Base-by-base conservation (phyloP, 2,113 vertebrate genomes). In the Daphoenositta chrysoptera region DNA sequence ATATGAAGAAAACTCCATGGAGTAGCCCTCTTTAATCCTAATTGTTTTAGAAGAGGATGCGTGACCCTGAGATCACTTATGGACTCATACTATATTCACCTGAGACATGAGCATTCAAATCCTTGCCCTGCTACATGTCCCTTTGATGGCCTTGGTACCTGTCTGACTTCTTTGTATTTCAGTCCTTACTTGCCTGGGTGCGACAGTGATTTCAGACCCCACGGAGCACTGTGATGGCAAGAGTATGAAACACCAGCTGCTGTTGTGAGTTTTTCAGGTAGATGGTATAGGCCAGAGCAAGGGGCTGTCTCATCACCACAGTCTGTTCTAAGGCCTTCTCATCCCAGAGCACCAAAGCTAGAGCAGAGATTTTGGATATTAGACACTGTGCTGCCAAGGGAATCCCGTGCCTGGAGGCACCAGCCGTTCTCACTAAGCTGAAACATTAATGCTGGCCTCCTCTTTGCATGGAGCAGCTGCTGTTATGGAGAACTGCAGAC, bases 201-300 rank as follows among this genome's bases (percentile, higher is more conserved):
- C 2, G 6, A 45, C 35, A 60, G 40, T 24, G 37, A 65, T 31
- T 75, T 73, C 63, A 68, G 40, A 42, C 48, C 27, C 53, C 65
- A 26, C 0, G 0, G 42, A 73, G 50, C n/a, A 48, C 45, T 9
- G 11, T 28, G 56, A 66, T 84, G 13, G 26, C 39, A 76, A 68
- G 42, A 1, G 3, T 19, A 26, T 26, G 51, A 66, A 75, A 71
- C 19, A n/a, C 8, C 33, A 71, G 60, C 33, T 89, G 42, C 69
- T 70, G 9, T 19, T 40, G 53, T 35, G 56, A 50, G 21, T 48
- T 64, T 56, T 82, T 47, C 61, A 33, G 70, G 44, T 79, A 33
- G 79, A 35, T 39, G 35, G 44, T 45, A 30, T 1, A n/a, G 28
- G 21, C 65, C 23, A 30, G 39, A 68, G 66, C 45, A 61, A 77